Percentiles rank a stretch among this genome's conserved stretches.
phyloP scores from a whole-genome alignment of 1,140 invertebrate genomes.

The Sinonovacula constricta region DNA sequence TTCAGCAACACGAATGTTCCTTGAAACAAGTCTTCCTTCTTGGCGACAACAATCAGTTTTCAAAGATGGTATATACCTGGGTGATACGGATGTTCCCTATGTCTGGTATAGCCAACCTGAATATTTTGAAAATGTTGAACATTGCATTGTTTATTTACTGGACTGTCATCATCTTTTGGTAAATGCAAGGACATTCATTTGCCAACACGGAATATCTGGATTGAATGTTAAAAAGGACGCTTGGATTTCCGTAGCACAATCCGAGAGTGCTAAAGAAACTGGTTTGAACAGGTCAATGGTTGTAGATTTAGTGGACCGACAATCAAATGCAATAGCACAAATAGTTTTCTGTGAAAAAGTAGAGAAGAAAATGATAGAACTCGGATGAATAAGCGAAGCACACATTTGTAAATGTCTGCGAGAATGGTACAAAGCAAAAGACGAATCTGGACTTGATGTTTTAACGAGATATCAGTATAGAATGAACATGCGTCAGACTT shows the following conservation, averaged over 20 bases:
- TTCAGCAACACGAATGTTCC: not conserved
- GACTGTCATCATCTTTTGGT: slow-evolving; percentile 14
- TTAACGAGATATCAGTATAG: slow-evolving; percentile 1
- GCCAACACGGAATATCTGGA: too few relatives aligned
- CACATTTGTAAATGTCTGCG: slow-evolving; percentile 22
- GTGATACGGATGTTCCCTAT: not conserved
- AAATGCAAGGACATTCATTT: not conserved
- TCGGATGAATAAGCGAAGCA: slow-evolving; percentile 1
- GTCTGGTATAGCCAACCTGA: slow-evolving; percentile 1
- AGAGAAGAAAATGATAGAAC: slow-evolving; percentile 9
- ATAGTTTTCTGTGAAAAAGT: slow-evolving; percentile 18
- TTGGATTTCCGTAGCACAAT: too few relatives aligned
- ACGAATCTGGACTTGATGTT: slow-evolving; percentile 17
- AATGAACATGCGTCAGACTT: not conserved
- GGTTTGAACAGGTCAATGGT: too few relatives aligned
- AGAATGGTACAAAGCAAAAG: slow-evolving; percentile 37
- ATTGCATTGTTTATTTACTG: not conserved
- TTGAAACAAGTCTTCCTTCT: not conserved
- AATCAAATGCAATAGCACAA: slow-evolving; percentile 33
- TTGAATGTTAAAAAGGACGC: too few relatives aligned
- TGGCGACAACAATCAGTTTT: not conserved
- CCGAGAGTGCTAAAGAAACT: too few relatives aligned
- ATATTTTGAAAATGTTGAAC: not conserved
- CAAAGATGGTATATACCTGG: not conserved
- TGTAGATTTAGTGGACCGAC: slow-evolving; percentile 38